Base-by-base conservation (phyloP, 2,888 invertebrate species). In the Nephrocerus scutellatus region DNA sequence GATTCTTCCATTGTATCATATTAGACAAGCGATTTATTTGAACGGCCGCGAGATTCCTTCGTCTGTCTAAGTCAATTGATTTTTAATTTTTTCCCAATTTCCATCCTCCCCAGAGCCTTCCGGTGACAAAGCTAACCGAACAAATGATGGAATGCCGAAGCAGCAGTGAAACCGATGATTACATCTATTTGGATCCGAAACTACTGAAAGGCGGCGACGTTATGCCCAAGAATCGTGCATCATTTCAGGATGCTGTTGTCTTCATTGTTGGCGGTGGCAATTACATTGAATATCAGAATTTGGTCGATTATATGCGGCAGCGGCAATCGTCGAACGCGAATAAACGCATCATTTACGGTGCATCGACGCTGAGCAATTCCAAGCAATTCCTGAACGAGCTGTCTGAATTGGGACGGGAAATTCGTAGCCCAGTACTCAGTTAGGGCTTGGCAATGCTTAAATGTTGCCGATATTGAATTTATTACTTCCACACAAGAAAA, bases 221-320 rank as follows among this genome's bases (percentile, higher is more conserved):
- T 34, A 62, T 74, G 66, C 72, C 80, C 39, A 75, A 79, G 70
- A 74, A 78, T 72, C 69, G 77, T 59, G 63, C 74, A 55, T 78
- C 82, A 47, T 90, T 89, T 66, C 83, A 83, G 56, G 90, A 91
- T 67, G 89, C 89, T 4, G 82, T 91, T 41, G 90, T 92, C 8
- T 92, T 92, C 68, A 70, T 92, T 39, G 87, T 92, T 28, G 91
- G 92, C 28, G 91, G 91, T 43, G 91, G 98, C 32, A 97, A 96
- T 74, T 99, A 98, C 63, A 96, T 97, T 60, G 98, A 99, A 70
- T 98, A 98, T 69, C 97, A 97, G 69, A 98, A 99, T 75, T 76
- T 99, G 43, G 80, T 88, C 36, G 97, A 97, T 64, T 93, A 93
- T 61, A 85, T 87, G 22, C 93, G 88, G 79, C 84, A 84, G 74